phyloP scores from a whole-genome alignment of 2,113 vertebrate species.

The Cottus gobio region DNA sequence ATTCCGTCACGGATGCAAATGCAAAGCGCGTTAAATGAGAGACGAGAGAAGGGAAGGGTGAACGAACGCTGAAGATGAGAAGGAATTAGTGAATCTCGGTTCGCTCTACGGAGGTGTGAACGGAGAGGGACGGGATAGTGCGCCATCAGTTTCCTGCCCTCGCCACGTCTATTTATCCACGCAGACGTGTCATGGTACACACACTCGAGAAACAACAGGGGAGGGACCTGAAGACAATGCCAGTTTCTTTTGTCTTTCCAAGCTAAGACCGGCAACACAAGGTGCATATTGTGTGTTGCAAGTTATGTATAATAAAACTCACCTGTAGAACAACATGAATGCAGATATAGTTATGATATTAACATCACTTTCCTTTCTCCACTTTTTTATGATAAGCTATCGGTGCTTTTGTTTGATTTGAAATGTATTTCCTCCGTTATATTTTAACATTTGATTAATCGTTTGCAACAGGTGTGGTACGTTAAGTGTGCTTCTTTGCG shows the following conservation, averaged over 20 bases:
- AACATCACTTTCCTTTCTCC: too few relatives aligned
- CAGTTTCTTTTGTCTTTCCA: not conserved
- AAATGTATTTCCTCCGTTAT: too few relatives aligned
- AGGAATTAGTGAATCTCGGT: not conserved
- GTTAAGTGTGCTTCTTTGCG: too few relatives aligned
- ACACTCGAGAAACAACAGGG: not conserved
- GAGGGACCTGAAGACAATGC: not conserved
- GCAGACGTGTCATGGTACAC: not conserved
- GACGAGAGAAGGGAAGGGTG: not conserved
- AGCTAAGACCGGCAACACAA: not conserved
- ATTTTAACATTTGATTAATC: too few relatives aligned
- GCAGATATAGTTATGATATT: too few relatives aligned
- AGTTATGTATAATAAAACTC: too few relatives aligned
- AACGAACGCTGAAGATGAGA: not conserved
- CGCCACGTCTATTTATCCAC: not conserved
- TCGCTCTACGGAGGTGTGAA: too few relatives aligned
- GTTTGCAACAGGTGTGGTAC: too few relatives aligned
- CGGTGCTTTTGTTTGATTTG: too few relatives aligned
- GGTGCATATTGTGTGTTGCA: too few relatives aligned
- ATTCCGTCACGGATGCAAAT: conserved; percentile 24
- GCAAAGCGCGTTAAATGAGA: conserved; percentile 5
- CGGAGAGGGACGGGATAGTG: not conserved
- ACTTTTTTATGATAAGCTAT: too few relatives aligned
- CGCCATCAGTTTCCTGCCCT: not conserved
- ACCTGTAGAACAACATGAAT: too few relatives aligned